phyloP scores from a whole-genome alignment of 2,888 invertebrate species.

The Myopa testacea region DNA sequence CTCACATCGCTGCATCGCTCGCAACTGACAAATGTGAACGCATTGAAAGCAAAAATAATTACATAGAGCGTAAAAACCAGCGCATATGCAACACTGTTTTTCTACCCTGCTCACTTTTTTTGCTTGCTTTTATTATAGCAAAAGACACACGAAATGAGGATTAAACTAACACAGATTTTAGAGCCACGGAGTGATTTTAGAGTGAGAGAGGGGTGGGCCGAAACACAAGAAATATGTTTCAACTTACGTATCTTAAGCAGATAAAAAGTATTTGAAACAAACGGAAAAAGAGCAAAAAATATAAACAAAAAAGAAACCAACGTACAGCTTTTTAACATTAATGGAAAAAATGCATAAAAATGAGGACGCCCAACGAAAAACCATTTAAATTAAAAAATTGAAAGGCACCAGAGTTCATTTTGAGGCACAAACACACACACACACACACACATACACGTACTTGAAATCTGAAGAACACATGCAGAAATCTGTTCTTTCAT shows the following conservation, averaged over 20 bases:
- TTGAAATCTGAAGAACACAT: not conserved
- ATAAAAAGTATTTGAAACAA: no score
- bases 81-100: conserved; percentile 54
- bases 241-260: not conserved
- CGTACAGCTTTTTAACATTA: no score
- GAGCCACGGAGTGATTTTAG: not conserved
- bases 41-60: conserved; percentile 60
- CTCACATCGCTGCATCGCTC: not conserved
- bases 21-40: conserved; percentile 15
- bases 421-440: not conserved
- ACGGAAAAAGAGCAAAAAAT: not conserved
- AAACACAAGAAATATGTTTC: not conserved
- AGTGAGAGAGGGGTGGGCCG: not conserved
- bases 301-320: no score
- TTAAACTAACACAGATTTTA: no score
- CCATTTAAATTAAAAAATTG: conserved; percentile 10
- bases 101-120: not conserved
- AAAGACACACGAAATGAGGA: no score
- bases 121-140: not conserved
- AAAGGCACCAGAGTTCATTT: not conserved
- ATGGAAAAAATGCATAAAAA: not conserved
- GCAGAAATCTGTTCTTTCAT: not conserved
- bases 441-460: conserved; percentile 26
- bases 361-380: conserved; percentile 19
- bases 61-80: conserved; percentile 67